Conservation (phyloP, 2,113 vertebrate species). For the Columbina picui region DNA sequence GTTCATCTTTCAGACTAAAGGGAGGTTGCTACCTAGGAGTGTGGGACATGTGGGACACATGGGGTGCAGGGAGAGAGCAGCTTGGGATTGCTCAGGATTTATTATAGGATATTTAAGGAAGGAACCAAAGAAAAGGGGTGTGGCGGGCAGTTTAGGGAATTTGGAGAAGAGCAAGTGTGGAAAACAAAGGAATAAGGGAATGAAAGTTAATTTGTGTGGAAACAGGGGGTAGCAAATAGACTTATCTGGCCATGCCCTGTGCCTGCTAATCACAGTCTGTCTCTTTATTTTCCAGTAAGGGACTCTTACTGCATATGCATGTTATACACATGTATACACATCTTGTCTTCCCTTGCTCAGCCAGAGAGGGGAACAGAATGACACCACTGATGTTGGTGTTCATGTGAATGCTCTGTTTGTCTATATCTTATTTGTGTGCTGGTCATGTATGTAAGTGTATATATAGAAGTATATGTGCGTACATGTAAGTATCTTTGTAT, state of each 20-base stretch:
- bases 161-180: not conserved
- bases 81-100: not conserved
- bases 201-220: not conserved
- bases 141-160: not conserved
- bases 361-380: not conserved
- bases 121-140: not conserved
- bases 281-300: not conserved
- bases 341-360: not conserved
- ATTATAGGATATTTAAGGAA: no score
- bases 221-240: not conserved
- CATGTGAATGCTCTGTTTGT: not conserved
- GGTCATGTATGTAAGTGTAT: not conserved
- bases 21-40: not conserved
- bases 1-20: not conserved
- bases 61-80: not conserved
- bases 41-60: not conserved
- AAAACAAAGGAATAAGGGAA: not conserved
- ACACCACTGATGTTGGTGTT: not conserved
- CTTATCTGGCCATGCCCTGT: not conserved
- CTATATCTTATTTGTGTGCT: not conserved
- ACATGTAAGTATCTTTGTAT: not conserved
- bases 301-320: not conserved
- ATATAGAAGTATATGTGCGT: not conserved
- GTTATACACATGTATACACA: not conserved
- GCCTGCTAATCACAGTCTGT: not conserved